These are phyloP conservation scores for Amiota mariae DNA, from an alignment of 2,888 invertebrate genomes.

Conservation along the genomic window DNA sequence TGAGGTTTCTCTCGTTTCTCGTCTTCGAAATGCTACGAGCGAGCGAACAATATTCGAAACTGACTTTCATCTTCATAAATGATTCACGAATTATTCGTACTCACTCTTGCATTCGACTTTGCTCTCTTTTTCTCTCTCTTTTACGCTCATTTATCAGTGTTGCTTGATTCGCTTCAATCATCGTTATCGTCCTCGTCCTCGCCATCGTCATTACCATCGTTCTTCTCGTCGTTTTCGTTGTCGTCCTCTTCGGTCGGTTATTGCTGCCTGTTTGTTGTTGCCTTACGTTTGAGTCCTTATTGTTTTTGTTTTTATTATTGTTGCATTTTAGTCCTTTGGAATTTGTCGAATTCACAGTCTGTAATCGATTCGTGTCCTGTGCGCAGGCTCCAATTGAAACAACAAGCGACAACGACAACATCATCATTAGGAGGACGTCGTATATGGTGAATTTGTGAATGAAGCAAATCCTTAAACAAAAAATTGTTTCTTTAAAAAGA, in stretches of 20 bases:
- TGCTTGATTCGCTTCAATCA: conserved; percentile 4
- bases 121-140: conserved; percentile 24
- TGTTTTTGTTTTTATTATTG: conserved; percentile 27
- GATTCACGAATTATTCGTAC: conserved; percentile 67
- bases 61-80: conserved; percentile 54
- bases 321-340: conserved; percentile 37
- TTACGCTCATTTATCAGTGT: conserved; percentile 10
- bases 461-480: neutral
- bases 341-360: conserved; percentile 46
- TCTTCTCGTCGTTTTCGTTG: conserved; percentile 14
- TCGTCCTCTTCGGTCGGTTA: conserved; percentile 22
- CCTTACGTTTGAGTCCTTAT: conserved; percentile 36
- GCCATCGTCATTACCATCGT: conserved; percentile 32
- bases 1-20: conserved; percentile 13
- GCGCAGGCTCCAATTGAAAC: conserved; percentile 63
- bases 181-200: conserved; percentile 27
- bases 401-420: neutral
- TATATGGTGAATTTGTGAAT: conserved; percentile 7
- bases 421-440: neutral
- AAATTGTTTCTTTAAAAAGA: neutral
- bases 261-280: conserved; percentile 9
- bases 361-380: conserved; percentile 58
- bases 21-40: conserved; percentile 20
- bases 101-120: conserved; percentile 54
- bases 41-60: conserved; percentile 33